phyloP scores from a whole-genome alignment of 1,140 invertebrate genomes.

The Augochlora pura region DNA sequence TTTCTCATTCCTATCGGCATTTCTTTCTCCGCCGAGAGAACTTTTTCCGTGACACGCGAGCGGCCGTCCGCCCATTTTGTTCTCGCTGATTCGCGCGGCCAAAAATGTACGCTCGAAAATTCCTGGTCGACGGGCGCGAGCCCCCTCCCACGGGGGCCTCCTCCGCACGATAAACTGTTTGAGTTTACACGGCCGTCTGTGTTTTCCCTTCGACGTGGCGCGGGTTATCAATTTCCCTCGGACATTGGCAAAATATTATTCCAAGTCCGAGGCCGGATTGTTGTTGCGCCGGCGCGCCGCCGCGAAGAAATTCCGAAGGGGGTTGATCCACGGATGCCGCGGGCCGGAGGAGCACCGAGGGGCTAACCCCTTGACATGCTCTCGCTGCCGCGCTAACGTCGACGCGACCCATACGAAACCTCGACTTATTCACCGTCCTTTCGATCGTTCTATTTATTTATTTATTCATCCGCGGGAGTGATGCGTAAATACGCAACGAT shows the following conservation, averaged over 20 bases:
- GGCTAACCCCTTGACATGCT: too few species aligned
- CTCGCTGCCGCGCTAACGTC: too few species aligned
- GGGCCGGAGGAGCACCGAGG: background rate
- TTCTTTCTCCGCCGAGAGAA: too few species aligned
- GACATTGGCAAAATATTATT: slow-evolving; percentile 58
- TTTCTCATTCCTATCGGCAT: too few species aligned
- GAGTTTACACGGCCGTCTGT: slow-evolving; percentile 46
- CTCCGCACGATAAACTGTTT: slow-evolving; percentile 32
- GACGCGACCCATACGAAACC: too few species aligned
- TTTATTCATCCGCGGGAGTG: too few species aligned
- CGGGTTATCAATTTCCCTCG: slow-evolving; percentile 51
- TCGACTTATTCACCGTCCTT: too few species aligned
- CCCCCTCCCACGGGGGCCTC: background rate
- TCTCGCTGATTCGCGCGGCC: slow-evolving; percentile 16
- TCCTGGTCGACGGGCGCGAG: background rate
- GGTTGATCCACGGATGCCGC: background rate
- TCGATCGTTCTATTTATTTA: too few species aligned
- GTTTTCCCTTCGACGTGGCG: slow-evolving; percentile 44
- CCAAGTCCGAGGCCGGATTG: slow-evolving; percentile 38
- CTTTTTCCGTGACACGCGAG: too few species aligned
- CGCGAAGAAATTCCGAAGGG: slow-evolving; percentile 26
- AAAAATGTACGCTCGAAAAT: slow-evolving; percentile 28
- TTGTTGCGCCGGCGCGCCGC: background rate
- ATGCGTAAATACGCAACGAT: too few species aligned
- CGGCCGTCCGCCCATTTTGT: background rate